These are phyloP conservation scores for Epicauta chinensis DNA, from an alignment of 1,140 invertebrate genomes.

Conservation along the genomic window DNA sequence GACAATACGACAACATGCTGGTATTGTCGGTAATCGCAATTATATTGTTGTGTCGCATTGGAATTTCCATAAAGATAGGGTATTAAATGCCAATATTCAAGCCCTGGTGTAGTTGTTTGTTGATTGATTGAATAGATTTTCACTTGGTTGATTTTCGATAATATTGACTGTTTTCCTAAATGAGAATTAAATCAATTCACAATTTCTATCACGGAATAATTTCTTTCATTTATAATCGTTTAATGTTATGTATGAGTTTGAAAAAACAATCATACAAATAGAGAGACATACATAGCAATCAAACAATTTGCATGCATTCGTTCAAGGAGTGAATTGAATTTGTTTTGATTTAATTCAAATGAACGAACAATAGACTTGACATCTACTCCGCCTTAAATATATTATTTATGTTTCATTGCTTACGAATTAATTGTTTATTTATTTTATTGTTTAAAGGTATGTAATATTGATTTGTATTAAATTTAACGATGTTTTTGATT, in stretches of 20 bases:
- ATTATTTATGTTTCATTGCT: slow-evolving; percentile 13
- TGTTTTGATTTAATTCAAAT: slow-evolving; percentile 14
- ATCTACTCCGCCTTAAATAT: slow-evolving; percentile 11
- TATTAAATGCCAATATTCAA: neutral
- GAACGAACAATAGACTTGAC: slow-evolving; percentile 10
- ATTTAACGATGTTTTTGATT: no score
- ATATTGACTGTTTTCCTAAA: neutral
- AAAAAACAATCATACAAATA: slow-evolving; percentile 5
- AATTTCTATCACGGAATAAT: neutral
- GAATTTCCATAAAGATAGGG: slow-evolving; percentile 12
- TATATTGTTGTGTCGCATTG: slow-evolving; percentile 2
- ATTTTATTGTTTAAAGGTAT: neutral
- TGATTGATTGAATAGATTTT: slow-evolving; percentile 2
- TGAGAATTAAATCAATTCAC: no score
- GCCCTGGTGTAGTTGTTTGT: neutral
- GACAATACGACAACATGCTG: slow-evolving; percentile 9
- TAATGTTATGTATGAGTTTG: slow-evolving; percentile 3
- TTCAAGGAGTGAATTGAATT: slow-evolving; percentile 15
- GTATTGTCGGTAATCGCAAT: slow-evolving; percentile 12
- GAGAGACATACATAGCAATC: neutral
- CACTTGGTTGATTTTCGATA: slow-evolving; percentile 9
- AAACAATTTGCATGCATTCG: slow-evolving; percentile 12
- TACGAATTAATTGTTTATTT: slow-evolving; percentile 9
- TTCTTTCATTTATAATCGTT: neutral
- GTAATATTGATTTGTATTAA: neutral